Percentiles rank a stretch among this genome's conserved stretches.
These are phyloP conservation scores for Perdita meconis DNA, from an alignment of 2,888 invertebrate genomes.

Conservation along the genomic window DNA sequence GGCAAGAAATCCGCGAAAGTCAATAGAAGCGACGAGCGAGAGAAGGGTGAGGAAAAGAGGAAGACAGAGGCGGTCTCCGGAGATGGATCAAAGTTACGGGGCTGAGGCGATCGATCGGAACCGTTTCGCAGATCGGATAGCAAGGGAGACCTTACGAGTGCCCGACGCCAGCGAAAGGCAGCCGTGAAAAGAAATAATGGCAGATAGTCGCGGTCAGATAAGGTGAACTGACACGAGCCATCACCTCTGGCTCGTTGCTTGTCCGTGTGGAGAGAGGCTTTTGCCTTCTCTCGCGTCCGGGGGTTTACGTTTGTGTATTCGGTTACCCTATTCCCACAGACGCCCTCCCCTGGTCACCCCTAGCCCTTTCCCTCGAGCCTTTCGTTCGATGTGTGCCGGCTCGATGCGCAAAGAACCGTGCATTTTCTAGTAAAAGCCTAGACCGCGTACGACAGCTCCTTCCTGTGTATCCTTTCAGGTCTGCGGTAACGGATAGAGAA, in stretches of 20 bases:
- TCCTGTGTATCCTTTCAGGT: constrained; percentile 66
- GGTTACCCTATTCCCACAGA: constrained; percentile 77
- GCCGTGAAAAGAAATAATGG: constrained; percentile 77
- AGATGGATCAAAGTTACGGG: constrained; percentile 55
- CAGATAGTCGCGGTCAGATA: constrained; percentile 78
- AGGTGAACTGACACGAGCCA: constrained; percentile 76
- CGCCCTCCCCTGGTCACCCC: constrained; percentile 19
- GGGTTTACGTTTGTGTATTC: constrained; percentile 78
- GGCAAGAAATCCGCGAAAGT: constrained; percentile 49
- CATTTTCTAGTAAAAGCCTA: constrained; percentile 73
- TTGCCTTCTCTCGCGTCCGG: constrained; percentile 70
- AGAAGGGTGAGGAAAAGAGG: too few relatives aligned
- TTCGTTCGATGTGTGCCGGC: constrained; percentile 26
- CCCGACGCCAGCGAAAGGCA: constrained; percentile 63
- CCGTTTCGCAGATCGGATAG: constrained; percentile 62
- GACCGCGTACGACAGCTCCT: constrained; percentile 68
- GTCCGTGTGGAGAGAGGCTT: constrained; percentile 56
- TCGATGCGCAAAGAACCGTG: constrained; percentile 66
- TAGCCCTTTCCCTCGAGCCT: constrained; percentile 38
- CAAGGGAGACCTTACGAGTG: constrained; percentile 54
- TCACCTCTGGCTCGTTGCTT: constrained; percentile 69
- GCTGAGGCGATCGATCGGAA: constrained; percentile 64
- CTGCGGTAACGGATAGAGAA: constrained; percentile 54
- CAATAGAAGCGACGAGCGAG: constrained; percentile 28
- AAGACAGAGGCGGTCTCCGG: not conserved